Evolutionary conservation across 2,888 invertebrate species (phyloP).

Genomic region (Leucozona laternaria): DNA sequence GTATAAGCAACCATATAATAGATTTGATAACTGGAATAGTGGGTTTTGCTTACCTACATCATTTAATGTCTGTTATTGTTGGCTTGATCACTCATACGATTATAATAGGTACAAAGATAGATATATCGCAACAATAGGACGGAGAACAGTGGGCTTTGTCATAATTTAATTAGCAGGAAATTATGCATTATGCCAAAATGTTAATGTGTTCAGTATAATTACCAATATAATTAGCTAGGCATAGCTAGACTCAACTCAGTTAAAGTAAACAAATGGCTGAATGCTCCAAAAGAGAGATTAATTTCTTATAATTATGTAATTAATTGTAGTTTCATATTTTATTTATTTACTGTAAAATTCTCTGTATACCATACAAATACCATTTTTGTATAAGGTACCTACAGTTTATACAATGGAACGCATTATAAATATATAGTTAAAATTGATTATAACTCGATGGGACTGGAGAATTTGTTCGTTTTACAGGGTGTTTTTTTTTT

Average conservation of each 20-base stretch:
- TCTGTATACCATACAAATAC: too few relatives aligned
- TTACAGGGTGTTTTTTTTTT: too few relatives aligned
- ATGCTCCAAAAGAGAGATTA: too few relatives aligned
- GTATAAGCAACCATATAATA: not conserved
- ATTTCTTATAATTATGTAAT: too few relatives aligned
- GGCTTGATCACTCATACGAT: not conserved
- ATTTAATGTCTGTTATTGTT: constrained; percentile 10
- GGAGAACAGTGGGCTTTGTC: not conserved
- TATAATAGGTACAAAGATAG: not conserved
- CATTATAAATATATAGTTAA: too few relatives aligned
- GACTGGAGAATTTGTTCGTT: too few relatives aligned
- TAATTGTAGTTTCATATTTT: too few relatives aligned
- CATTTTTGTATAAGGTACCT: too few relatives aligned
- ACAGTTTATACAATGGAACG: too few relatives aligned
- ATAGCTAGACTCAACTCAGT: not conserved
- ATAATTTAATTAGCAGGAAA: not conserved
- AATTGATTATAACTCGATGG: too few relatives aligned
- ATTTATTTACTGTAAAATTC: too few relatives aligned
- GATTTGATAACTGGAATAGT: not conserved
- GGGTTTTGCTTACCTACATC: not conserved
- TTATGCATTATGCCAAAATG: not conserved
- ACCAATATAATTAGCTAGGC: not conserved
- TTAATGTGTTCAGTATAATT: not conserved
- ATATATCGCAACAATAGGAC: not conserved
- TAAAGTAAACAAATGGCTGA: too few relatives aligned